Evolutionary conservation across 53 echinoderm and acorn worm genomes (phyloP).

Genomic region (Luidia sarsii): DNA sequence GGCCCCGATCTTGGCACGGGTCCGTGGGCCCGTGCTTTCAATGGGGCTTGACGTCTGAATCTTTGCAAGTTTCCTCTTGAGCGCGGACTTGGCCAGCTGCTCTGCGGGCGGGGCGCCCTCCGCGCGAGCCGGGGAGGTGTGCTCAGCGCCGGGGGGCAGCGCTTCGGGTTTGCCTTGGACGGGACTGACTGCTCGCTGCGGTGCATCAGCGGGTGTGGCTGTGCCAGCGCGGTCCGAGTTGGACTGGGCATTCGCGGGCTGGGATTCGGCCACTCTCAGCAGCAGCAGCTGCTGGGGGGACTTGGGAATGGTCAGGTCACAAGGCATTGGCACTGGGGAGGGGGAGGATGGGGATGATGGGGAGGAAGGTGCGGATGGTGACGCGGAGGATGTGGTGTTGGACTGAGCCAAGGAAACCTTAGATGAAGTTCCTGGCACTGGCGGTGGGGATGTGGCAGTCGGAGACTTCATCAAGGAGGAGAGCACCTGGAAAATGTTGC

Average conservation of each 20-base stretch:
- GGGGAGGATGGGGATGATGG: background rate
- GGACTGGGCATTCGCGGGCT: background rate
- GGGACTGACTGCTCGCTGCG: background rate
- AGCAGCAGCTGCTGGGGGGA: background rate
- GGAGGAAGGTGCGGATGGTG: background rate
- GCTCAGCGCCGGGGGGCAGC: background rate
- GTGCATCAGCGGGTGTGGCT: background rate
- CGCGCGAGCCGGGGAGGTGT: background rate
- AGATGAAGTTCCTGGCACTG: no score
- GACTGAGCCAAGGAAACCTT: background rate
- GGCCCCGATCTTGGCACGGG: slow-evolving; percentile 36
- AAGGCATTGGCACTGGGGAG: background rate
- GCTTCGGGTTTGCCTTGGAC: background rate
- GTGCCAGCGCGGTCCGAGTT: background rate
- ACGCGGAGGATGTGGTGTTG: background rate
- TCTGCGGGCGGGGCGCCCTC: background rate
- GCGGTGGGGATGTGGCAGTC: background rate
- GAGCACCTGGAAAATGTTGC: slow-evolving; percentile 46
- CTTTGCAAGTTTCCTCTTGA: slow-evolving; percentile 36
- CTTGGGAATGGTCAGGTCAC: slow-evolving; percentile 26
- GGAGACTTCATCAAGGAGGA: slow-evolving; percentile 46
- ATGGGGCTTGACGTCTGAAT: slow-evolving; percentile 14
- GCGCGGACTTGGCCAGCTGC: slow-evolving; percentile 33
- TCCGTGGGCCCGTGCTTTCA: slow-evolving; percentile 30
- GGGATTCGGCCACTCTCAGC: background rate